These are phyloP conservation scores for Artibeus lituratus DNA, from an alignment of 2,797 vertebrate species.

Conservation along the genomic window DNA sequence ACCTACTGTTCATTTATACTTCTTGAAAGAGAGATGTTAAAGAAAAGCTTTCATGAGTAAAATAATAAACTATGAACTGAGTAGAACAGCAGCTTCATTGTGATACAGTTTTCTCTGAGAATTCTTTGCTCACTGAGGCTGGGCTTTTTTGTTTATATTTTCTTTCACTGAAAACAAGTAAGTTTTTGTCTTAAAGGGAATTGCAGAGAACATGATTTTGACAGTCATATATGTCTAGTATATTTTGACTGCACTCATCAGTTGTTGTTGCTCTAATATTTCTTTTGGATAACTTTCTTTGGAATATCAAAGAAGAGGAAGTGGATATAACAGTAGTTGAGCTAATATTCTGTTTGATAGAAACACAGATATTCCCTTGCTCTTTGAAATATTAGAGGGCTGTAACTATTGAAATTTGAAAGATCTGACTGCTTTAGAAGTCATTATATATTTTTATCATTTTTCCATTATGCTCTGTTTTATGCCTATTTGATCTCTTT, in stretches of 20 bases:
- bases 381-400: not conserved
- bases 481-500: constrained; percentile 37
- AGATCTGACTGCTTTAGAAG: not conserved
- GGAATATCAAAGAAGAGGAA: constrained; percentile 13
- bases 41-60: not conserved
- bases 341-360: not conserved
- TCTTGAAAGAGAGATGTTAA: not conserved
- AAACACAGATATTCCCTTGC: not conserved
- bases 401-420: not conserved
- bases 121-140: not conserved
- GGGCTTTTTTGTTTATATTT: constrained; percentile 36
- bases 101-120: not conserved
- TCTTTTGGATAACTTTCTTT: constrained; percentile 55
- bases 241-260: not conserved
- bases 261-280: constrained; percentile 40
- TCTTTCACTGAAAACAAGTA: not conserved
- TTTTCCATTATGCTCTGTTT: not conserved
- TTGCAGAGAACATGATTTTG: not conserved
- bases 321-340: constrained; percentile 46
- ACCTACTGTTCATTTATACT: not conserved
- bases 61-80: not conserved
- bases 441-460: not conserved
- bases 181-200: not conserved
- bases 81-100: not conserved
- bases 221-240: not conserved